Evolutionary conservation across 2,797 vertebrate species (phyloP).

Genomic region (Spinus olivaceus): DNA sequence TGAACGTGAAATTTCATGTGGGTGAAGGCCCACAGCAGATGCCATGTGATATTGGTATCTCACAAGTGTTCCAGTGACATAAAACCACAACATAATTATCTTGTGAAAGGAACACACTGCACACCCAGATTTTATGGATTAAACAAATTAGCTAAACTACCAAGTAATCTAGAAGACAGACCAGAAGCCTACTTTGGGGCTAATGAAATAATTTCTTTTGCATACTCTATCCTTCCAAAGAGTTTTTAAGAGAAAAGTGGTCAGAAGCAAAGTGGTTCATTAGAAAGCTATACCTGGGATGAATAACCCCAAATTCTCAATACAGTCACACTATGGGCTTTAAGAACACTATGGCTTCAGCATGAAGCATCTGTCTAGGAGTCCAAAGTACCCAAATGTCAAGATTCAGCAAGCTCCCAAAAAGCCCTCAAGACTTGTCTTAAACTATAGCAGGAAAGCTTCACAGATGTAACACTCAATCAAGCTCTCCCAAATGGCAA

Average conservation of each 20-base stretch:
- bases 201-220: background rate
- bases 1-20: rapidly evolving
- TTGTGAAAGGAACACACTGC: background rate
- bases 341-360: background rate
- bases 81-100: background rate
- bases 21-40: background rate
- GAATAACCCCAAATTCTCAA: background rate
- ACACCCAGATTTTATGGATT: background rate
- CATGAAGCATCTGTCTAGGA: background rate
- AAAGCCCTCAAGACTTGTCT: background rate
- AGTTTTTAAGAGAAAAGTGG: background rate
- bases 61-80: background rate
- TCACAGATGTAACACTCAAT: background rate
- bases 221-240: background rate
- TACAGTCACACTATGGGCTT: background rate
- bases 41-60: rapidly evolving
- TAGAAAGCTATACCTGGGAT: background rate
- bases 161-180: background rate
- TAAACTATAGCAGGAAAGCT: background rate
- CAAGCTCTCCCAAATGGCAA: background rate
- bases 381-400: background rate
- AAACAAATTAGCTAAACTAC: background rate
- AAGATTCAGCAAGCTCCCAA: background rate
- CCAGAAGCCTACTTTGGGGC: background rate
- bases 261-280: background rate